These are phyloP conservation scores for Xyrauchen texanus DNA, from an alignment of 2,113 vertebrate genomes.

Conservation along the genomic window DNA sequence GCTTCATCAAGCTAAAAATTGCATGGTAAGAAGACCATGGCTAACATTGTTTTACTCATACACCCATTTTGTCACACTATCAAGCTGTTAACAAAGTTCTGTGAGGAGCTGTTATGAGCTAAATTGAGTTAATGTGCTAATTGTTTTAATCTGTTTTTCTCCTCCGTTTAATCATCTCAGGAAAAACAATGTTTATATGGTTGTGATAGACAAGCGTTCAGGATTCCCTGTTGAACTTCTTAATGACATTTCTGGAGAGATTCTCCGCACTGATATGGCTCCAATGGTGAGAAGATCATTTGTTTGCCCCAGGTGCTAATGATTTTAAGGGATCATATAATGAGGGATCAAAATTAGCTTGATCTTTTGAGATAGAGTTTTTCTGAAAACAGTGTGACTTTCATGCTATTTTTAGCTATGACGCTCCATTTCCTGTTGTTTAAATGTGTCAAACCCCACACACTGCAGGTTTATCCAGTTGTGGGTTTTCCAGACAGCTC, in stretches of 20 bases:
- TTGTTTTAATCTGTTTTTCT: background rate
- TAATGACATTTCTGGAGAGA: constrained; percentile 34
- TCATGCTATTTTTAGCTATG: no score
- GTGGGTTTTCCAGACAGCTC: no score
- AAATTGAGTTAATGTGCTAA: background rate
- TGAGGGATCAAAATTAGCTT: no score
- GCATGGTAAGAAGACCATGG: constrained; percentile 51
- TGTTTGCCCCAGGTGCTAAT: background rate
- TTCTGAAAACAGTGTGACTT: no score
- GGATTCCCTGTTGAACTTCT: constrained; percentile 41
- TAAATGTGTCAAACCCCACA: no score
- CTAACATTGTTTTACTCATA: no score
- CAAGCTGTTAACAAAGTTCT: no score
- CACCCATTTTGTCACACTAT: no score
- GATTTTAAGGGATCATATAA: background rate
- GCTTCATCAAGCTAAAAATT: constrained; percentile 46
- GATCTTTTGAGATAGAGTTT: no score
- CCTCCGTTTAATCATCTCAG: background rate
- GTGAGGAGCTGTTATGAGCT: no score
- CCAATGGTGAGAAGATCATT: constrained; percentile 41
- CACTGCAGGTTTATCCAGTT: no score
- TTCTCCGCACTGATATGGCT: constrained; percentile 49
- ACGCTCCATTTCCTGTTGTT: no score
- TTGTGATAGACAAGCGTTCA: constrained; percentile 33
- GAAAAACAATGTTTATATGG: constrained; percentile 39